Conservation (phyloP, 2,888 invertebrate species). For the Trissoscelio sp. region DNA sequence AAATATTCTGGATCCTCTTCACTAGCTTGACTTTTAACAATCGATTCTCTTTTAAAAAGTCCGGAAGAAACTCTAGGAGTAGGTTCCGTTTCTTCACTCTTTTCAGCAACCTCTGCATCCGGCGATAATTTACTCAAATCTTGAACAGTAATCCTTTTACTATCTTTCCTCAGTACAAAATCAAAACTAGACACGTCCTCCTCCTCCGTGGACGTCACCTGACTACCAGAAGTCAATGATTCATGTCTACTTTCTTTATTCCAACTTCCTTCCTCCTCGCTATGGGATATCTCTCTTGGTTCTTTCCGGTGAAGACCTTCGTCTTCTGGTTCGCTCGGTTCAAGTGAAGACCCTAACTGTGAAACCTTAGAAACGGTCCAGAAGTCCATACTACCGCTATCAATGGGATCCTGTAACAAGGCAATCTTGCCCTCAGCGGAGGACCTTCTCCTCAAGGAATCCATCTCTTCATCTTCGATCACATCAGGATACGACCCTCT, state of each 20-base stretch:
- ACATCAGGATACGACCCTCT: slow-evolving; percentile 71
- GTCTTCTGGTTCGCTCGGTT: slow-evolving; percentile 79
- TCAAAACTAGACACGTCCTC: slow-evolving; percentile 73
- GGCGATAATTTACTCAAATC: slow-evolving; percentile 78
- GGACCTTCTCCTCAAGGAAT: slow-evolving; percentile 77
- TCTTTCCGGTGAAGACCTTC: slow-evolving; percentile 72
- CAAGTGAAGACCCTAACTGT: slow-evolving; percentile 78
- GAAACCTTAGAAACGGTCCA: slow-evolving; percentile 80
- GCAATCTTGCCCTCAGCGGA: slow-evolving; percentile 82
- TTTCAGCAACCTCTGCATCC: slow-evolving; percentile 72
- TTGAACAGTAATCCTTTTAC: slow-evolving; percentile 77
- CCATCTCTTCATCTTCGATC: slow-evolving; percentile 74
- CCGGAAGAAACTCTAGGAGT: slow-evolving; percentile 73
- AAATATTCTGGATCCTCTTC: slow-evolving; percentile 82
- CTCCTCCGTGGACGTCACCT: slow-evolving; percentile 76
- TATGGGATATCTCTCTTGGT: slow-evolving; percentile 72
- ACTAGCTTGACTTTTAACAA: slow-evolving; percentile 82
- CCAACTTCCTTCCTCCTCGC: slow-evolving; percentile 73
- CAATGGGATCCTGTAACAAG: slow-evolving; percentile 76
- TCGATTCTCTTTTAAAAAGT: slow-evolving; percentile 80
- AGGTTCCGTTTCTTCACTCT: slow-evolving; percentile 61
- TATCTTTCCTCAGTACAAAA: slow-evolving; percentile 76
- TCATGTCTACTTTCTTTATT: slow-evolving; percentile 68
- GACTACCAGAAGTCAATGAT: slow-evolving; percentile 75
- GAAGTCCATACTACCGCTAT: slow-evolving; percentile 79